phyloP scores from a whole-genome alignment of 2,888 invertebrate species.

The Caenorhabditis afra region DNA sequence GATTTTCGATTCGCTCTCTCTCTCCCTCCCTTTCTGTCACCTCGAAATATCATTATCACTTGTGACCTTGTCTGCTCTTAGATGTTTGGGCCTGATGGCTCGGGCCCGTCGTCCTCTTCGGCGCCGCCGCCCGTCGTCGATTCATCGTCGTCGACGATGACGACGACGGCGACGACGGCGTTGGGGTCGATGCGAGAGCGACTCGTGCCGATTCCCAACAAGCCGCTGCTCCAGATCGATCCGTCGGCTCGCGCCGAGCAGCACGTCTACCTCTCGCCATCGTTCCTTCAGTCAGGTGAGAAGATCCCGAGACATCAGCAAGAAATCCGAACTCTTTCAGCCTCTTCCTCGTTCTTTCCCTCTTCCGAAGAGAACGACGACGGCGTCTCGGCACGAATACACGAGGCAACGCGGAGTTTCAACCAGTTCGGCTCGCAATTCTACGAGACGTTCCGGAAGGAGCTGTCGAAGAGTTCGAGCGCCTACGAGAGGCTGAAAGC shows the following conservation, averaged over 20 bases:
- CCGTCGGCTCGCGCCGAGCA: conserved; percentile 65
- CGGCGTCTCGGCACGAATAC: conserved; percentile 58
- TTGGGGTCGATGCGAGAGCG: conserved; percentile 18
- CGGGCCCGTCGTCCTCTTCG: conserved; percentile 16
- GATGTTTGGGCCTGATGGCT: conserved; percentile 56
- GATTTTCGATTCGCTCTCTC: not conserved
- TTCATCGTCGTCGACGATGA: not conserved
- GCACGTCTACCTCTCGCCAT: conserved; percentile 67
- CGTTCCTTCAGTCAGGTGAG: conserved; percentile 63
- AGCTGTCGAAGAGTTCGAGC: conserved; percentile 28
- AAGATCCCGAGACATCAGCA: too few relatives aligned
- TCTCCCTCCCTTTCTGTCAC: not conserved
- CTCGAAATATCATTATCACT: not conserved
- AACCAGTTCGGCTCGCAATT: conserved; percentile 68
- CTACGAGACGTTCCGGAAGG: conserved; percentile 48
- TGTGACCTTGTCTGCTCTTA: not conserved
- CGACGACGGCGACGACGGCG: conserved; percentile 22
- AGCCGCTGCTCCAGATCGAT: conserved; percentile 69
- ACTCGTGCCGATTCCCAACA: conserved; percentile 69
- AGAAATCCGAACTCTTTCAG: conserved; percentile 20
- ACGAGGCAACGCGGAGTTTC: conserved; percentile 63
- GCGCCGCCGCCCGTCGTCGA: too few relatives aligned
- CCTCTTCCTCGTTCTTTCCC: conserved; percentile 24
- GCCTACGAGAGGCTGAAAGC: conserved; percentile 56
- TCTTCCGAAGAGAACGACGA: conserved; percentile 62